Percentiles rank a stretch among this genome's conserved stretches.
These are phyloP conservation scores for Chaetodon trifascialis DNA, from an alignment of 2,113 vertebrate species.

Conservation along the genomic window DNA sequence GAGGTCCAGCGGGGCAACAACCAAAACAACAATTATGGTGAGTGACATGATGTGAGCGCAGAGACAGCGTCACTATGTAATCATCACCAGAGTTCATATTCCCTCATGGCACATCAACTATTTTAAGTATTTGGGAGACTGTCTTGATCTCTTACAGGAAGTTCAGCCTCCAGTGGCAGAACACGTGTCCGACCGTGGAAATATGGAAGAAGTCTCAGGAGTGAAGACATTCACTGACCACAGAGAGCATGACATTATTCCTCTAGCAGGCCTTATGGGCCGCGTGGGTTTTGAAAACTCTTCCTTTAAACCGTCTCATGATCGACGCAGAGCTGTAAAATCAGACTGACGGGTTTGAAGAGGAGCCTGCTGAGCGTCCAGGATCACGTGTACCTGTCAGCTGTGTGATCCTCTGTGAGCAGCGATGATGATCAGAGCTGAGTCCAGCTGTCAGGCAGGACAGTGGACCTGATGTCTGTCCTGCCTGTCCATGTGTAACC, in stretches of 20 bases:
- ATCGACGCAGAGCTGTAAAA: slow-evolving; percentile 1
- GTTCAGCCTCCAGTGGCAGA: slow-evolving; percentile 48
- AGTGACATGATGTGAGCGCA: slow-evolving; percentile 64
- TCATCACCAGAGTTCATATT: slow-evolving; percentile 62
- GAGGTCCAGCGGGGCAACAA: slow-evolving; percentile 52
- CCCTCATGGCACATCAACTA: slow-evolving; percentile 55
- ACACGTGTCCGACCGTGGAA: slow-evolving; percentile 48
- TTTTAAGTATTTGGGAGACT: slow-evolving; percentile 63
- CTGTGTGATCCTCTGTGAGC: background rate
- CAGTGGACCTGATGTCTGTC: background rate
- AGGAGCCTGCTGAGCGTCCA: background rate
- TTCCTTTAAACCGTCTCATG: slow-evolving; percentile 8
- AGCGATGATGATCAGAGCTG: slow-evolving; percentile 3
- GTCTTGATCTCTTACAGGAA: slow-evolving; percentile 47
- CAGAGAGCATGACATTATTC: slow-evolving; percentile 12
- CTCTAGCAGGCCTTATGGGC: background rate
- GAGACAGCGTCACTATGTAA: slow-evolving; percentile 65
- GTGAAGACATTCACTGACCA: slow-evolving; percentile 25
- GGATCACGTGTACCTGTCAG: background rate
- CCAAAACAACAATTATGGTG: slow-evolving; percentile 70
- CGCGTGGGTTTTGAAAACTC: too few species aligned
- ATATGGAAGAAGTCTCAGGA: slow-evolving; percentile 13
- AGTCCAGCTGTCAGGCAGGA: background rate
- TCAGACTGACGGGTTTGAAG: slow-evolving; percentile 14
- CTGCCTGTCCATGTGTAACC: background rate